Conservation (phyloP, 2,113 vertebrate species). For the Prunella fulvescens region DNA sequence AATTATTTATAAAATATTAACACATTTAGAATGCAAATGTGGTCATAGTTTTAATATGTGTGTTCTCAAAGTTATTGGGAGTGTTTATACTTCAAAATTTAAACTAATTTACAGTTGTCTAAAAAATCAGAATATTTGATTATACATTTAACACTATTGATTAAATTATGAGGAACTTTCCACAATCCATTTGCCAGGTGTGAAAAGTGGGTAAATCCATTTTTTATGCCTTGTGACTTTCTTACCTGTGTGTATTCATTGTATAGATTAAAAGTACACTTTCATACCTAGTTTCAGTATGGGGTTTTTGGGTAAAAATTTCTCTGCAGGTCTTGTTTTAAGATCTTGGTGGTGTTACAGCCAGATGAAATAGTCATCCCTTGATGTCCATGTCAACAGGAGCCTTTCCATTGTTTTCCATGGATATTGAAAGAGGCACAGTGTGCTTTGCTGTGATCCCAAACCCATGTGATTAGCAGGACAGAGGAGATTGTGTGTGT, state of each 20-base stretch:
- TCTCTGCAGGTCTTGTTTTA: background rate
- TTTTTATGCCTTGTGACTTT: background rate
- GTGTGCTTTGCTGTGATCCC: background rate
- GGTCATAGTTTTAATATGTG: background rate
- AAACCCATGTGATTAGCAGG: background rate
- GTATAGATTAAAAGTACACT: background rate
- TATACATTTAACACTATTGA: background rate
- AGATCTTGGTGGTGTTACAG: background rate
- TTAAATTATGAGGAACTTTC: background rate
- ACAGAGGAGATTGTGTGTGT: background rate
- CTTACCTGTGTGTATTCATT: background rate
- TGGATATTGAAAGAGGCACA: background rate
- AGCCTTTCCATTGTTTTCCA: conserved; percentile 2
- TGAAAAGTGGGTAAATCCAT: background rate
- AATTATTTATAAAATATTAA: background rate
- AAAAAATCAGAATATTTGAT: background rate
- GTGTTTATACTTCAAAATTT: background rate
- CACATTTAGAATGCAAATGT: background rate
- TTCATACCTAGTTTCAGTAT: background rate
- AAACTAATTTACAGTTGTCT: background rate
- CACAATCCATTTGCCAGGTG: background rate
- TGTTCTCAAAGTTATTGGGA: background rate
- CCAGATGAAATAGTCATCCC: background rate
- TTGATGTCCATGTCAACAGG: background rate
- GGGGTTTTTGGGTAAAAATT: background rate